These are phyloP conservation scores for Conops quadrifasciatus DNA, from an alignment of 2,888 invertebrate species.

Conservation along the genomic window DNA sequence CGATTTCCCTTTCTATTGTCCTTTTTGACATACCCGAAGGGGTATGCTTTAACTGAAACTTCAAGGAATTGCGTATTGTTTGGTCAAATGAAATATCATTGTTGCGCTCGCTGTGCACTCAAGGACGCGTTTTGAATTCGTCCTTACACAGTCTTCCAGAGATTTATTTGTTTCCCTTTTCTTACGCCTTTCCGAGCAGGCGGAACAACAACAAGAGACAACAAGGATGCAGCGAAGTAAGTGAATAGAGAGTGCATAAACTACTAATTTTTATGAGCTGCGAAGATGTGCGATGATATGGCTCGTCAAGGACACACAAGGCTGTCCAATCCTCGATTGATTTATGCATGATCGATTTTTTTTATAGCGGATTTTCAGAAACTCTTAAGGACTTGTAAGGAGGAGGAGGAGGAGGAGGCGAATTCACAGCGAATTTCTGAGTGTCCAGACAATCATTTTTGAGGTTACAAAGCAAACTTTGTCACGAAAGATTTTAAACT, in stretches of 20 bases:
- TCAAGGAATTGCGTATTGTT: slow-evolving; percentile 29
- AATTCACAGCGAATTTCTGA: too few relatives aligned
- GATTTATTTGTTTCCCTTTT: not conserved
- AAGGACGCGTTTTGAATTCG: slow-evolving; percentile 14
- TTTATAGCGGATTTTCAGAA: too few relatives aligned
- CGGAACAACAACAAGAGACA: not conserved
- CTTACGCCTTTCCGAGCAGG: not conserved
- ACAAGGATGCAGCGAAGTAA: not conserved
- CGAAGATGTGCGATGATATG: not conserved
- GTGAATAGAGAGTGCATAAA: not conserved
- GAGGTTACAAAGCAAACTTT: too few relatives aligned
- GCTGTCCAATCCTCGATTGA: not conserved
- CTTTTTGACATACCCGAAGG: not conserved
- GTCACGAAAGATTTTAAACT: too few relatives aligned
- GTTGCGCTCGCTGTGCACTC: not conserved
- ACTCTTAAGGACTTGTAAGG: too few relatives aligned
- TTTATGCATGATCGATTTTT: not conserved
- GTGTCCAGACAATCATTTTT: too few relatives aligned
- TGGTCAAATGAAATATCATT: slow-evolving; percentile 5
- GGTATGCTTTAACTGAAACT: not conserved
- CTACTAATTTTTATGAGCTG: not conserved
- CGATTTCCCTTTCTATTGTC: not conserved
- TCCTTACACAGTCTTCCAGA: not conserved
- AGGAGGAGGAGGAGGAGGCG: too few relatives aligned
- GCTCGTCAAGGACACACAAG: not conserved